Conservation (phyloP, 2,797 vertebrate species). For the Crenuchus spilurus region DNA sequence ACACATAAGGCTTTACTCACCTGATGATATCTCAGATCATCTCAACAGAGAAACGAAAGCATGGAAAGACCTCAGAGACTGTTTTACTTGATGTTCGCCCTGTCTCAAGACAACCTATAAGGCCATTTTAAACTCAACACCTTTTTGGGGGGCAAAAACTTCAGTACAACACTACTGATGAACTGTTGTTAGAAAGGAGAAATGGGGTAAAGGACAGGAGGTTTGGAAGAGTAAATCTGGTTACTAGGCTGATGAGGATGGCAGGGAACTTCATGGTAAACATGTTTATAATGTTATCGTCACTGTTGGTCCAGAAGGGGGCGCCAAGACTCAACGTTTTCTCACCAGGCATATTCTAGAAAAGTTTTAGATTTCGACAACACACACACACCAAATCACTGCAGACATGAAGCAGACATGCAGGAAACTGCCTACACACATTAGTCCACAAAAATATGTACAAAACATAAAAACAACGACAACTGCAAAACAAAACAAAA, state of each 20-base stretch:
- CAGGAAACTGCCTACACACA: background rate
- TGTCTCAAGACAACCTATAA: background rate
- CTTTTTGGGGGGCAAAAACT: too few species aligned
- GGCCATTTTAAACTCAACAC: too few species aligned
- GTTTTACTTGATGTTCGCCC: background rate
- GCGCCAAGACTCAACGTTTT: constrained; percentile 46
- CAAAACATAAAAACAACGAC: background rate
- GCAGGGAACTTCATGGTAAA: background rate
- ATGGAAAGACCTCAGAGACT: background rate
- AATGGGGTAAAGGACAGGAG: too few species aligned
- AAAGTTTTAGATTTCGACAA: constrained; percentile 58
- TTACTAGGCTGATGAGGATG: background rate
- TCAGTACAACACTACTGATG: too few species aligned
- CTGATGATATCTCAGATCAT: background rate
- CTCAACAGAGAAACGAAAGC: background rate
- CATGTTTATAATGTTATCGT: background rate
- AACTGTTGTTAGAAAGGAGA: too few species aligned
- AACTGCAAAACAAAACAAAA: background rate
- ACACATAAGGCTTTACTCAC: background rate
- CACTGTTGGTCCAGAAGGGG: constrained; percentile 62
- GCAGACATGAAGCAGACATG: background rate
- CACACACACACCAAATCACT: background rate
- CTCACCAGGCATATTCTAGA: constrained; percentile 55
- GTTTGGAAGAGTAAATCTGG: background rate
- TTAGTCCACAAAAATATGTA: background rate